These are phyloP conservation scores for Neoseiulus cucumeris DNA, from an alignment of 1,140 invertebrate species.

Conservation along the genomic window DNA sequence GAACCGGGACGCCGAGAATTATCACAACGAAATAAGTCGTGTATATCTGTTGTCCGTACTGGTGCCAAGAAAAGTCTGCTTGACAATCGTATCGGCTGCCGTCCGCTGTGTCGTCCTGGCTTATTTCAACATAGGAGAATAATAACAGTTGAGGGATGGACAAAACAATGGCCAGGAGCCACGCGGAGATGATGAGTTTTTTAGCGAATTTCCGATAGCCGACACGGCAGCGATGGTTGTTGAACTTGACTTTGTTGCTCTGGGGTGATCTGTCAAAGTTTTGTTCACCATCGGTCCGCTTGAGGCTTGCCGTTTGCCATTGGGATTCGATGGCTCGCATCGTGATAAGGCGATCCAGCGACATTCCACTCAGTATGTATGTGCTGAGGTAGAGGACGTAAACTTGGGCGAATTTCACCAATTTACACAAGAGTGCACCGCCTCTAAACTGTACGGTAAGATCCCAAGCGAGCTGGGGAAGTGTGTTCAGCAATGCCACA, in stretches of 20 bases:
- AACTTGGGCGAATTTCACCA: conserved; percentile 60
- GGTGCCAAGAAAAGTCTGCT: conserved; percentile 37
- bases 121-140: conserved; percentile 25
- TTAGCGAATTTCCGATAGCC: conserved; percentile 14
- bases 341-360: conserved; percentile 51
- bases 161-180: conserved; percentile 44
- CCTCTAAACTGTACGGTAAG: conserved; percentile 57
- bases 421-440: conserved; percentile 51
- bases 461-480: conserved; percentile 51
- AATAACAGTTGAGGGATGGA: conserved; percentile 56
- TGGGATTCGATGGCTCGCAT: conserved; percentile 47
- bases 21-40: conserved; percentile 35
- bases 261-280: neutral
- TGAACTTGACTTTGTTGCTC: neutral
- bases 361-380: conserved; percentile 56
- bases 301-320: conserved; percentile 29
- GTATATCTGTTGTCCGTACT: conserved; percentile 38
- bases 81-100: conserved; percentile 36
- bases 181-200: conserved; percentile 38
- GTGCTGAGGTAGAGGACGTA: conserved; percentile 62
- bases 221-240: neutral
- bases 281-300: conserved; percentile 30
- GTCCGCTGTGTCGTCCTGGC: conserved; percentile 29
- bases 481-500: conserved; percentile 55
- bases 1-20: conserved; percentile 20